Conservation (phyloP, 2,888 invertebrate species). For the Cryptocephalus primarius region DNA sequence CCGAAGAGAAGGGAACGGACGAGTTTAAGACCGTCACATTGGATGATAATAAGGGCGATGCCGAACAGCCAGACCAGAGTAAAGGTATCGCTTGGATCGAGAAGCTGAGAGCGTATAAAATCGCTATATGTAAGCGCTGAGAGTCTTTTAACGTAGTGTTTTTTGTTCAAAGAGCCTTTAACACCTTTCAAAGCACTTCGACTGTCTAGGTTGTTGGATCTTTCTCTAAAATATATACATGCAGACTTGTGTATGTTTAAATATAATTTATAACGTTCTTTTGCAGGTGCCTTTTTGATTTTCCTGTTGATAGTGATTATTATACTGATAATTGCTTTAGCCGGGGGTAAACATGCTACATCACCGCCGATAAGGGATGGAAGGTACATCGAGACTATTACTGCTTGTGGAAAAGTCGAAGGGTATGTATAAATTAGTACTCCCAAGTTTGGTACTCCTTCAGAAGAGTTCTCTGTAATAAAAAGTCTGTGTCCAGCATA, state of each 20-base stretch:
- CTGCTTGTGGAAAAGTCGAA: slow-evolving; percentile 69
- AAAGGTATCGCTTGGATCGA: slow-evolving; percentile 40
- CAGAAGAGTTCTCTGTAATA: no score
- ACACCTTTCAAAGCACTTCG: no score
- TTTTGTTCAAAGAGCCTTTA: no score
- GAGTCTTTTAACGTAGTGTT: neutral
- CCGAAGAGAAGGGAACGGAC: slow-evolving; percentile 54
- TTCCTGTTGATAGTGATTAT: slow-evolving; percentile 51
- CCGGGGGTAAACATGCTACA: slow-evolving; percentile 37
- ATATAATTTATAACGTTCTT: neutral
- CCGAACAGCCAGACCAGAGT: slow-evolving; percentile 41
- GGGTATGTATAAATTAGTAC: slow-evolving; percentile 45
- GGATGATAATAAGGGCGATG: slow-evolving; percentile 45
- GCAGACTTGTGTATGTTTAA: no score
- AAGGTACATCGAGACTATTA: slow-evolving; percentile 58
- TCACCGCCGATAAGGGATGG: slow-evolving; percentile 60
- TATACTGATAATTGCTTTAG: slow-evolving; percentile 52
- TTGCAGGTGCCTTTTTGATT: slow-evolving; percentile 42
- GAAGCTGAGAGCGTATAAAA: slow-evolving; percentile 53
- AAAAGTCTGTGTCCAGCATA: no score
- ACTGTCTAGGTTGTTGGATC: no score
- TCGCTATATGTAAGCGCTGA: slow-evolving; percentile 48
- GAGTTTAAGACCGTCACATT: slow-evolving; percentile 59
- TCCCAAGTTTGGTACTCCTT: no score
- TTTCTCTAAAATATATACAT: neutral